These are phyloP conservation scores for Palythoa grandis DNA, from an alignment of 92 coral and sea anemone species.

Conservation along the genomic window DNA sequence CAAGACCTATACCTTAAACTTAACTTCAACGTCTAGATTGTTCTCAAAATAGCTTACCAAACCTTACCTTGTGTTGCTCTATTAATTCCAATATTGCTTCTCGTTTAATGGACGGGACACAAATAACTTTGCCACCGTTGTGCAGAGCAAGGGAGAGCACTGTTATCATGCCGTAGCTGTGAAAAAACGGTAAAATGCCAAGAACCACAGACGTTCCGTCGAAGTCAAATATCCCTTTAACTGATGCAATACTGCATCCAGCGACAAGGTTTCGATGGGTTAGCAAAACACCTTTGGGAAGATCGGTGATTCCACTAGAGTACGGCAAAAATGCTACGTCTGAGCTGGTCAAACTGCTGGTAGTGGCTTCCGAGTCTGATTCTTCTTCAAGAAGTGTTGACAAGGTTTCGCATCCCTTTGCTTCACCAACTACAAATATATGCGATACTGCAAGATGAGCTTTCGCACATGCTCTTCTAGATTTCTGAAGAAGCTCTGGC, in stretches of 20 bases:
- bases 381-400: constrained; percentile 71
- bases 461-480: constrained; percentile 57
- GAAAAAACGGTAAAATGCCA: constrained; percentile 70
- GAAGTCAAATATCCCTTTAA: constrained; percentile 13
- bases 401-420: constrained; percentile 70
- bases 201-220: constrained; percentile 37
- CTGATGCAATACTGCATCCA: constrained; percentile 22
- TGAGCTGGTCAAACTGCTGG: constrained; percentile 56
- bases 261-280: constrained; percentile 78
- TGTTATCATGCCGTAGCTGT: constrained; percentile 56
- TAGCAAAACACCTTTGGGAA: constrained; percentile 84
- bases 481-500: constrained; percentile 69
- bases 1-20: no score
- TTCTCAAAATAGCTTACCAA: background rate
- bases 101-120: constrained; percentile 63
- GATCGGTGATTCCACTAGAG: constrained; percentile 89
- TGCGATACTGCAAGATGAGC: constrained; percentile 46
- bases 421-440: constrained; percentile 75
- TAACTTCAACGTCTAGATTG: no score
- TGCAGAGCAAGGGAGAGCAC: constrained; percentile 43
- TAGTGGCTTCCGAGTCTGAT: constrained; percentile 45
- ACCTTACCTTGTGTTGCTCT: constrained; percentile 74
- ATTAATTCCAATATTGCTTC: constrained; percentile 55
- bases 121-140: constrained; percentile 57
- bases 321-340: constrained; percentile 66